A percentile compares a stretch with the other conserved stretches of the same genome.
Evolutionary conservation across 2,888 invertebrate genomes (phyloP).

Genomic region (Unio delphinus): DNA sequence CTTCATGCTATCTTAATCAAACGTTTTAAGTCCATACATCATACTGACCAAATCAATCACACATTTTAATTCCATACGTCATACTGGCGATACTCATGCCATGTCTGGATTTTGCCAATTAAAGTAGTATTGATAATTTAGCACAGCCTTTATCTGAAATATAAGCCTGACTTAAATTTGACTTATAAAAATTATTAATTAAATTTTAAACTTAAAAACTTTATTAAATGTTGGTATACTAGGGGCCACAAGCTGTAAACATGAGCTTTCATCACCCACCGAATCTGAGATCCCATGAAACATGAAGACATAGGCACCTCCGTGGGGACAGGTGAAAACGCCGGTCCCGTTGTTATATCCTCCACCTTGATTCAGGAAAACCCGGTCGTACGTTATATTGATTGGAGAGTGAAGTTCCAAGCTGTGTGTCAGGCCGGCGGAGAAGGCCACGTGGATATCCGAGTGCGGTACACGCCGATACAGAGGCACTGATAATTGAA

Average conservation of each 20-base stretch:
- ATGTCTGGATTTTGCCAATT: too few relatives aligned
- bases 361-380: slow-evolving; percentile 40
- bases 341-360: slow-evolving; percentile 40
- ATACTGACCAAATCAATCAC: too few relatives aligned
- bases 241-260: not conserved
- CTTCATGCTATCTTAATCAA: too few relatives aligned
- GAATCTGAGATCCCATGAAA: slow-evolving; percentile 38
- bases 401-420: slow-evolving; percentile 12
- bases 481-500: too few relatives aligned
- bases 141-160: too few relatives aligned
- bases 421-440: slow-evolving; percentile 42
- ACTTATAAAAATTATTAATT: too few relatives aligned
- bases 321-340: slow-evolving; percentile 38
- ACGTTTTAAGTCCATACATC: too few relatives aligned
- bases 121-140: too few relatives aligned
- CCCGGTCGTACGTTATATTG: slow-evolving; percentile 38
- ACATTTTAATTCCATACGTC: too few relatives aligned
- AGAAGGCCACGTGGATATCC: slow-evolving; percentile 39
- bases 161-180: too few relatives aligned
- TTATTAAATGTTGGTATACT: not conserved
- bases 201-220: too few relatives aligned
- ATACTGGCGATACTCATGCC: too few relatives aligned
- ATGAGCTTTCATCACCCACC: slow-evolving; percentile 9
- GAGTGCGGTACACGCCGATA: slow-evolving; percentile 4
- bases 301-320: slow-evolving; percentile 39